Percentiles rank a stretch among this genome's conserved stretches.
Evolutionary conservation across 2,888 invertebrate species (phyloP).

Genomic region (Hofmannophila pseudospretella): DNA sequence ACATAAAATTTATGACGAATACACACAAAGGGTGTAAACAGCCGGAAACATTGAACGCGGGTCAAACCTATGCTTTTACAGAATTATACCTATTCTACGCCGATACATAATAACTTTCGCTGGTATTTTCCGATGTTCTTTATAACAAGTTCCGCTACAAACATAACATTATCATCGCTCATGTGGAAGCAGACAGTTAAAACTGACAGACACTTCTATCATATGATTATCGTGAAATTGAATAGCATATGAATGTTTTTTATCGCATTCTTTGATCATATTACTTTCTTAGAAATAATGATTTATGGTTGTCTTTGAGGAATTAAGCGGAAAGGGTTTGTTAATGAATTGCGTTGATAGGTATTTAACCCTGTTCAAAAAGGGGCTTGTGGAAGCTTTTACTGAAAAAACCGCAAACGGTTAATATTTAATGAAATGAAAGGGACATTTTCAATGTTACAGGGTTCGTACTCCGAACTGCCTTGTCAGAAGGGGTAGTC

Average conservation of each 20-base stretch:
- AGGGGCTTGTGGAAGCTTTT: neutral
- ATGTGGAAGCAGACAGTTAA: neutral
- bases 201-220: constrained; percentile 2
- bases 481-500: no score
- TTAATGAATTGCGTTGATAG: neutral
- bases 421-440: no score
- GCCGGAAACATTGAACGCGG: neutral
- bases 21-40: neutral
- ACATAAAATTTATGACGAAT: neutral
- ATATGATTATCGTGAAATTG: constrained; percentile 1
- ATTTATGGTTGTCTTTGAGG: neutral
- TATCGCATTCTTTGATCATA: no score
- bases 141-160: constrained; percentile 8
- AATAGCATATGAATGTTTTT: neutral
- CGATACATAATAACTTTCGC: constrained; percentile 11
- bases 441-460: no score
- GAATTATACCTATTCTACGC: neutral
- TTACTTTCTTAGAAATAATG: neutral
- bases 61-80: neutral
- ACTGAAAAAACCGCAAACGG: neutral
- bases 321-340: neutral
- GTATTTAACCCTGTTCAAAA: neutral
- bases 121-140: constrained; percentile 10
- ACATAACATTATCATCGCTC: constrained; percentile 6
- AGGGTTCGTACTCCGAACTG: no score